These are phyloP conservation scores for Gavia stellata DNA, from an alignment of 2,113 vertebrate species.

Conservation along the genomic window DNA sequence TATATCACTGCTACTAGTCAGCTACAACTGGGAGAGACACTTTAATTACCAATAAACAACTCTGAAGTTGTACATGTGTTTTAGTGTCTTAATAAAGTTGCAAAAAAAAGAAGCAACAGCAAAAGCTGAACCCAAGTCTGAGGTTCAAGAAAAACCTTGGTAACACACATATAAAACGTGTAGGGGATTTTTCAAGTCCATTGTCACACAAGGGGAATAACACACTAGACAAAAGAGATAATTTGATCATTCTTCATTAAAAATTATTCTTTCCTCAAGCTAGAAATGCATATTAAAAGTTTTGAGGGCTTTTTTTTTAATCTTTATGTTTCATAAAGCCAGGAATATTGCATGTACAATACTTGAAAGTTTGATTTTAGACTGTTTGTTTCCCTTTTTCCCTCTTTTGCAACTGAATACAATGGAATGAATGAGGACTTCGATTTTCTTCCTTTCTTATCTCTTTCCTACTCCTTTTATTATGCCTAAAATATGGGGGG, in stretches of 20 bases:
- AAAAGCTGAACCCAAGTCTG: neutral
- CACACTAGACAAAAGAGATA: neutral
- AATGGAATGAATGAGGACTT: neutral
- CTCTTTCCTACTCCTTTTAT: neutral
- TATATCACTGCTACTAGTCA: constrained; percentile 2
- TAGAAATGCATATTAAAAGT: neutral
- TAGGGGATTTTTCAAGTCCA: neutral
- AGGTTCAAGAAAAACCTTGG: constrained; percentile 9
- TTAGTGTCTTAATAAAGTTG: constrained; percentile 30
- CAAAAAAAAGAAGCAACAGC: neutral
- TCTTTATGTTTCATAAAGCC: neutral
- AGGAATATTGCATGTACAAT: neutral
- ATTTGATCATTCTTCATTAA: neutral
- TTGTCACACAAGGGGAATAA: neutral
- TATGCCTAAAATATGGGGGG: neutral
- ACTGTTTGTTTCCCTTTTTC: neutral
- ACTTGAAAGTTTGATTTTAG: neutral
- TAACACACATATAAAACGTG: neutral
- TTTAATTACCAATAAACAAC: constrained; percentile 37
- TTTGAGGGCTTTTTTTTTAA: neutral
- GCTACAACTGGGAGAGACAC: constrained; percentile 3
- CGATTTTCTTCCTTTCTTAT: neutral
- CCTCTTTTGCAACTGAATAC: neutral
- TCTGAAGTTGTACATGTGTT: constrained; percentile 14
- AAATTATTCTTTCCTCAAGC: neutral